These are phyloP conservation scores for Panonychus citri DNA, from an alignment of 1,140 invertebrate genomes.

Conservation along the genomic window DNA sequence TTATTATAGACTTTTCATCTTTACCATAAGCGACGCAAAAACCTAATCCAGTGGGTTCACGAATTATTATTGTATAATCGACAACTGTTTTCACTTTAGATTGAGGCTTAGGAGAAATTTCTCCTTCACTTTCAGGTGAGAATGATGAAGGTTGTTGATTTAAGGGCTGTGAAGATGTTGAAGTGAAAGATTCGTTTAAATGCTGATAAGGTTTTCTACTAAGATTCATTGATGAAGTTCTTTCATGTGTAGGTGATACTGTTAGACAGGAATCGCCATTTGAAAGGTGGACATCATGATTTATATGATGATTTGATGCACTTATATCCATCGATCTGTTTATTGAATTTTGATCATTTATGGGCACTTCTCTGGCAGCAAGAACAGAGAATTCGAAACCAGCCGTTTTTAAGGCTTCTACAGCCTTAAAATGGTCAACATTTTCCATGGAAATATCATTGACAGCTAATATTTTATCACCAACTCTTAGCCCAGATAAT, in stretches of 20 bases:
- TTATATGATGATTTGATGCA: background rate
- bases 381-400: constrained; percentile 58
- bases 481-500: constrained; percentile 51
- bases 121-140: background rate
- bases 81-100: constrained; percentile 30
- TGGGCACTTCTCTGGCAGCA: constrained; percentile 26
- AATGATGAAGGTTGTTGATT: background rate
- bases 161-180: background rate
- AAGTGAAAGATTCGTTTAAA: too few relatives aligned
- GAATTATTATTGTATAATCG: constrained; percentile 62
- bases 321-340: background rate
- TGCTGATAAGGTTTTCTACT: background rate
- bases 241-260: background rate
- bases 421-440: constrained; percentile 83
- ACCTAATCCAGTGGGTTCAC: constrained; percentile 69
- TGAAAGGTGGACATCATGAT: background rate
- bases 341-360: background rate
- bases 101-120: background rate
- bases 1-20: constrained; percentile 54
- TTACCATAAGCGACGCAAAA: constrained; percentile 89
- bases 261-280: background rate
- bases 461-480: constrained; percentile 81
- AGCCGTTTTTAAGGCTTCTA: constrained; percentile 73
- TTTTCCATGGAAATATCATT: constrained; percentile 63
- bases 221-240: background rate